Evolutionary conservation across 1,140 invertebrate genomes (phyloP), one percentile per base, ranked within the genome.

Genomic region (Nomia melanderi): DNA sequence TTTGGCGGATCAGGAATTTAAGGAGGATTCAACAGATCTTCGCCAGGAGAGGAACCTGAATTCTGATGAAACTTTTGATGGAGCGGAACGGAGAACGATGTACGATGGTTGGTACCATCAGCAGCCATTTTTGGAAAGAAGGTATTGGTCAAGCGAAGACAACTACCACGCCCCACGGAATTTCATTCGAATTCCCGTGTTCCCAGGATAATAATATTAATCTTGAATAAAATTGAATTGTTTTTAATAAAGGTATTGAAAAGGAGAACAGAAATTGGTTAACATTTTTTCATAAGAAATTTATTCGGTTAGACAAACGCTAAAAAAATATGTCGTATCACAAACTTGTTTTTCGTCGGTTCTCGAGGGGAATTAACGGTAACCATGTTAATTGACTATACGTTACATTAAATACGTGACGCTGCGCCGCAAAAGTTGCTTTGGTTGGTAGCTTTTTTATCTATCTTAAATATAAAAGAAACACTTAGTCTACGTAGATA

Each of bases 171-270:
- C 6, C 41, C 53, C 14, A 57, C 77, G 9, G 2, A 63, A 73
- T 17, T 84, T 80, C 1, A 60, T 80, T 23, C 56, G 6, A 25
- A 80, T 87, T 33, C 86, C 85, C 0, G 69, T 88, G 29, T 88
- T 88, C 54, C 77, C 85, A 1, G 87, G 87, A 27, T 82, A 78
- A 77, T 87, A 73, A 77, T 27, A 27, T n/a, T n/a, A n/a, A n/a
- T n/a, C 47, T 47, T 29, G 8, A 53, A 41, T 14, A 17, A 50
- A 47, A 47, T 47, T 47, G 6, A 47, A n/a, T 20, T 47, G 44
- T 50, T 50, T 20, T n/a, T 7, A 50, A 50, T 50, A 50, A 50
- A 50, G 20, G 47, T 0, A 8, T 50, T 50, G 20, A 50, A 0
- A n/a, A 8, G n/a, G 5, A 1, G 17, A 5, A 8, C 6, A n/a